Base-by-base conservation (phyloP, 1,140 invertebrate species). In the Globodera rostochiensis region DNA sequence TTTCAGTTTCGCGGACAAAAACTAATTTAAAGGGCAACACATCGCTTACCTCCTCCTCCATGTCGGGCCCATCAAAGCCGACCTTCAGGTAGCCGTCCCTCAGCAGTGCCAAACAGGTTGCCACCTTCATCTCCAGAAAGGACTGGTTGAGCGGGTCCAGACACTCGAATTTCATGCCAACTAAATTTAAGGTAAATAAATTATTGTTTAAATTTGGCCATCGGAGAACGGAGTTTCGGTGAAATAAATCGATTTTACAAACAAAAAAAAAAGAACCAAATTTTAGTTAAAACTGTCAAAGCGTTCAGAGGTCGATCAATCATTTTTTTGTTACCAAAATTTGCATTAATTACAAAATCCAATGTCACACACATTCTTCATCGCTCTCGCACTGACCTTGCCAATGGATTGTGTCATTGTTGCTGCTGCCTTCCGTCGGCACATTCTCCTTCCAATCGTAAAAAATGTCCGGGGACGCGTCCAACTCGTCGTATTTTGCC, bases 41-140 rank as follows among this genome's bases (percentile, higher is more conserved):
- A 36, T 36, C 36, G 36, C 36, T 64, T 69, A 82, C 49, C 7
- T 86, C 85, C 36, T 81, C 81, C n/a, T 84, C 77, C 25, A 67
- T 57, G 73, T 86, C 85, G 13, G 82, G 82, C 1, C 85, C 85
- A 71, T 86, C 85, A 25, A 86, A 86, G 47, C 85, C 85, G 46
- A 86, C 70, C 36, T 84, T 84, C n/a, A 86, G 71, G 60, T 84
- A 86, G 47, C 85, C 85, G 46, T 84, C 77, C 3, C 75, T 60
- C 19, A 85, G 60, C 5, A 86, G 53, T 6, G 73, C 76, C n/a
- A 86, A 45, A 64, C 83, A 76, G 2, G 82, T 83, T 25, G 85
- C 85, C 9, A 86, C 85, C 53, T 77, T 64, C 19, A 86, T 73
- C 36, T 73, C 67, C 9, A 74, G 36, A 47, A 86, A 80, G n/a